Conservation (phyloP, 2,888 invertebrate genomes). For the Tenthredo distinguenda region DNA sequence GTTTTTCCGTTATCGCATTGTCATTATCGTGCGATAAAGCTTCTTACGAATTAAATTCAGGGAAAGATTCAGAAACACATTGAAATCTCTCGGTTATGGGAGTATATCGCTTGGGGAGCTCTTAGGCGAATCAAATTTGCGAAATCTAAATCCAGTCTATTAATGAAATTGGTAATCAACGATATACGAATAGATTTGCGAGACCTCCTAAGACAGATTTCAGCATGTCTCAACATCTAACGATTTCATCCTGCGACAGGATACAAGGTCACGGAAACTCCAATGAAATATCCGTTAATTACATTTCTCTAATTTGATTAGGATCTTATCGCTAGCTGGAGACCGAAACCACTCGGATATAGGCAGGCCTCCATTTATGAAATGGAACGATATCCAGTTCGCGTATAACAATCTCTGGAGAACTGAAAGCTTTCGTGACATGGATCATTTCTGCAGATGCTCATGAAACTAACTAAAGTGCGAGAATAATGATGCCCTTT, state of each 20-base stretch:
- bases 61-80: neutral
- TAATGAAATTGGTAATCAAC: slow-evolving; percentile 19
- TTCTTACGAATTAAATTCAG: neutral
- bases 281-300: slow-evolving; percentile 23
- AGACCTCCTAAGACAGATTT: neutral
- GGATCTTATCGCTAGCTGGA: neutral
- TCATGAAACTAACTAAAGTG: neutral
- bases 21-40: neutral
- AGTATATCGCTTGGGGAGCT: neutral
- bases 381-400: neutral
- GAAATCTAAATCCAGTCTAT: neutral
- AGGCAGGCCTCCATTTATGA: neutral
- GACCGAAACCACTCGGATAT: neutral
- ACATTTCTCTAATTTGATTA: slow-evolving; percentile 27
- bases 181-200: neutral
- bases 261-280: neutral
- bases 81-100: neutral
- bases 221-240: neutral
- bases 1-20: neutral
- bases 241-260: neutral
- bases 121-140: neutral
- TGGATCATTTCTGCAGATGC: neutral
- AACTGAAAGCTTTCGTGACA: neutral
- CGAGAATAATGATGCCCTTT: neutral
- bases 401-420: neutral